Conservation (phyloP, 2,888 invertebrate species). For the Thera britannica region DNA sequence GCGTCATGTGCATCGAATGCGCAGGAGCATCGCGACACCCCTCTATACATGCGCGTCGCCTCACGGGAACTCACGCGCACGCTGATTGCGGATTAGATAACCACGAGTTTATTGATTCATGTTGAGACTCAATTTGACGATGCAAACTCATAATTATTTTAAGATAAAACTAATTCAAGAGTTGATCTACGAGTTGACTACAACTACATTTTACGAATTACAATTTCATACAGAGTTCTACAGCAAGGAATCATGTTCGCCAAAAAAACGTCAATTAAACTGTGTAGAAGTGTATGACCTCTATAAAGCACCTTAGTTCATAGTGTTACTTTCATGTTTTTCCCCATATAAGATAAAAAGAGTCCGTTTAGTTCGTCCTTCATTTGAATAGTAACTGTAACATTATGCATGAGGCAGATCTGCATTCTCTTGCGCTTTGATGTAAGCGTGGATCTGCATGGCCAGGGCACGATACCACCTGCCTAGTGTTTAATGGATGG, state of each 20-base stretch:
- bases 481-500: neutral
- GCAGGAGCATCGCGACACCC: slow-evolving; percentile 12
- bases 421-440: neutral
- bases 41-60: slow-evolving; percentile 7
- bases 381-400: neutral
- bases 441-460: neutral
- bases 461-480: neutral
- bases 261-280: too few relatives aligned
- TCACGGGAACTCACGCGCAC: slow-evolving; percentile 25
- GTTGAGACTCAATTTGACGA: slow-evolving; percentile 13
- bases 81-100: slow-evolving; percentile 11
- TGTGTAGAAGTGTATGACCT: too few relatives aligned
- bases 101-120: slow-evolving; percentile 4
- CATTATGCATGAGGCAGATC: neutral
- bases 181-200: too few relatives aligned
- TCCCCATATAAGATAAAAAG: neutral
- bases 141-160: neutral
- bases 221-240: too few relatives aligned
- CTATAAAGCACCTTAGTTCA: too few relatives aligned
- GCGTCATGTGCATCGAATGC: neutral
- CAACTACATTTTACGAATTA: too few relatives aligned
- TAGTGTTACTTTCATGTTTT: too few relatives aligned
- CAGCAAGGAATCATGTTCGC: too few relatives aligned
- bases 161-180: too few relatives aligned
- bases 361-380: neutral